Evolutionary conservation across 1,140 invertebrate genomes (phyloP).

Genomic region (Brachionus paranguensis): DNA sequence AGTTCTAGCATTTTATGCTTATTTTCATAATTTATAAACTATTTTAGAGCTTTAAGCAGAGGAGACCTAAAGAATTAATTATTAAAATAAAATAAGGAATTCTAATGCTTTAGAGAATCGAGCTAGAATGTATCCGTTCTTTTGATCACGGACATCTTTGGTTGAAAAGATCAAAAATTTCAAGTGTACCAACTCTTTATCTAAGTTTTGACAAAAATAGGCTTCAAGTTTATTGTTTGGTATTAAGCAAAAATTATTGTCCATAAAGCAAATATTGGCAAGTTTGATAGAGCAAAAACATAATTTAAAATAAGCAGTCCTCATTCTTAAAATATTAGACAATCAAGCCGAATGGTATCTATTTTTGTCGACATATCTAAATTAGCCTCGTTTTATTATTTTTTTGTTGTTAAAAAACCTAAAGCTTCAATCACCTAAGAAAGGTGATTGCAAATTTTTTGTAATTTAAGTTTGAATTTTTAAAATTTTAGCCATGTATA

Average conservation of each 20-base stretch:
- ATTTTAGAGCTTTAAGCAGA: not conserved
- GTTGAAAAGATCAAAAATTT: not conserved
- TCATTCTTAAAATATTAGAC: not conserved
- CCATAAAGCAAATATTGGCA: not conserved
- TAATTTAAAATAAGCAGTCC: not conserved
- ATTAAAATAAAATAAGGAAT: conserved; percentile 27
- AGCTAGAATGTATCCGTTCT: not conserved
- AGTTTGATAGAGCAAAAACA: not conserved
- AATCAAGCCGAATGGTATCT: not conserved
- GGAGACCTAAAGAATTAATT: conserved; percentile 2
- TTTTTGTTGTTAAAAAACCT: not conserved
- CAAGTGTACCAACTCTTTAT: not conserved
- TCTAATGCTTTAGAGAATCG: not conserved
- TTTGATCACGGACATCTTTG: conserved; percentile 2
- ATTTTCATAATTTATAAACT: conserved; percentile 36
- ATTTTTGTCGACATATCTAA: not conserved
- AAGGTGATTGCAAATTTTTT: conserved; percentile 27
- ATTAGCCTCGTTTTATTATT: not conserved
- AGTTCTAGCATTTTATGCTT: not conserved
- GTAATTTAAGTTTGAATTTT: conserved; percentile 27
- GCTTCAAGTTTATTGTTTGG: not conserved
- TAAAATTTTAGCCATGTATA: conserved; percentile 11
- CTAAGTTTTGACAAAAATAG: not conserved
- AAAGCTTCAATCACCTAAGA: not conserved
- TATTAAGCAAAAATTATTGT: conserved; percentile 16